Evolutionary conservation across 2,113 vertebrate genomes (phyloP), one percentile per base, ranked within the genome.

Genomic region (Muscicapa adusta): DNA sequence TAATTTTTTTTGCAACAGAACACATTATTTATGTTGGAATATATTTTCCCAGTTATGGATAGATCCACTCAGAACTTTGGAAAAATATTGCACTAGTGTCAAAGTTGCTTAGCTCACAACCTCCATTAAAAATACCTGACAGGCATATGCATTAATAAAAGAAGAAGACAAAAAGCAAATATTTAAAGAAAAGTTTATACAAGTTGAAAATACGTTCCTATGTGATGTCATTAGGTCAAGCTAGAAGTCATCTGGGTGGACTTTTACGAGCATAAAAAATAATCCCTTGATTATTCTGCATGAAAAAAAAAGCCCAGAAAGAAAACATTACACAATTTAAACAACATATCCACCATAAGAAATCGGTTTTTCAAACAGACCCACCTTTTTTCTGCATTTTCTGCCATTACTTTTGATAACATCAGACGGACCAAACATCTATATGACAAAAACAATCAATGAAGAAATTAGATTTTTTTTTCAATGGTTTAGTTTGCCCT

Each of bases 371-470:
- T n/a, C 38, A 79, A 81, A 36, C 18, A 42, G 77, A 90, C 93
- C 94, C 85, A 98, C 99, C 97, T 98, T 63, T 71, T 95, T 82
- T 98, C 97, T 73, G 98, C 96, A 75, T 88, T 94, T 34, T 97
- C 94, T 87, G 91, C 77, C 88, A 97, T 96, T 79, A 97, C 28
- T 92, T 93, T 95, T 76, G 98, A 98, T 84, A 99, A 95, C 53
- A 57, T 86, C 62, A 99, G 97, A 87, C 97, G 97, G 93, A 99
- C 94, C 95, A 99, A 98, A 98, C 98, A 99, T 94, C 99, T 99
- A 91, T 47, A 61, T 26, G 60, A 97, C 88, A 94, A 36, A 92
- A 96, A 95, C 12, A 85, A n/a, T 61, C 47, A 80, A 88, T 56
- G 22, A 89, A 47, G 63, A 87, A 68, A 36, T 78, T 70, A 56